phyloP scores from a whole-genome alignment of 2,113 vertebrate species.

The Macrotus californicus region DNA sequence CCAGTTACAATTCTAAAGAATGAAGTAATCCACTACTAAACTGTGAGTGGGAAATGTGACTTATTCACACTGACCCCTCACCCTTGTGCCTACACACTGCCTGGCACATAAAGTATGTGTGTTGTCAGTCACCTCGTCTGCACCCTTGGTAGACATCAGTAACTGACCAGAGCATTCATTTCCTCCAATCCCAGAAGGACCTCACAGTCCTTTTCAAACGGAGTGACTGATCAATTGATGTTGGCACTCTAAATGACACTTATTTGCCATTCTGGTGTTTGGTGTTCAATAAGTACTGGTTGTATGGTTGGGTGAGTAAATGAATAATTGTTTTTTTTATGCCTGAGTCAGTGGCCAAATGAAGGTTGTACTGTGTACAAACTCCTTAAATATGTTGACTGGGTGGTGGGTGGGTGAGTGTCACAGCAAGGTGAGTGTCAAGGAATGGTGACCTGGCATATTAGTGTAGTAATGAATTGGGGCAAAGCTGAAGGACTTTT shows the following conservation, averaged over 20 bases:
- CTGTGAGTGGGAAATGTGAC: neutral
- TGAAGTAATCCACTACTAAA: neutral
- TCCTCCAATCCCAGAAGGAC: neutral
- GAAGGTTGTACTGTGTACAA: neutral
- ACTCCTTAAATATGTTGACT: neutral
- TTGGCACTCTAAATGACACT: neutral
- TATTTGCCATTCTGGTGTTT: neutral
- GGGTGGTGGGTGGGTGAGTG: neutral
- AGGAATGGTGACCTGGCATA: neutral
- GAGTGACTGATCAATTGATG: neutral
- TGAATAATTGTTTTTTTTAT: neutral
- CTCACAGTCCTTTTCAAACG: neutral
- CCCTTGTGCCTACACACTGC: neutral
- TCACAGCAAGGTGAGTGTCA: neutral
- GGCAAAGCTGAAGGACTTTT: neutral
- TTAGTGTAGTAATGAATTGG: neutral
- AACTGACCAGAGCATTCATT: neutral
- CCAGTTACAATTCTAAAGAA: neutral
- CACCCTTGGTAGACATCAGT: neutral
- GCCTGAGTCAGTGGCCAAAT: neutral
- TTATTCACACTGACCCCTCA: neutral
- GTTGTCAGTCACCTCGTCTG: accelerated
- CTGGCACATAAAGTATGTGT: neutral
- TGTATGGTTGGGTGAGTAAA: neutral
- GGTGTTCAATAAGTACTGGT: neutral